Evolutionary conservation across 2,797 vertebrate genomes (phyloP).

Genomic region (Coregonus ussuriensis): DNA sequence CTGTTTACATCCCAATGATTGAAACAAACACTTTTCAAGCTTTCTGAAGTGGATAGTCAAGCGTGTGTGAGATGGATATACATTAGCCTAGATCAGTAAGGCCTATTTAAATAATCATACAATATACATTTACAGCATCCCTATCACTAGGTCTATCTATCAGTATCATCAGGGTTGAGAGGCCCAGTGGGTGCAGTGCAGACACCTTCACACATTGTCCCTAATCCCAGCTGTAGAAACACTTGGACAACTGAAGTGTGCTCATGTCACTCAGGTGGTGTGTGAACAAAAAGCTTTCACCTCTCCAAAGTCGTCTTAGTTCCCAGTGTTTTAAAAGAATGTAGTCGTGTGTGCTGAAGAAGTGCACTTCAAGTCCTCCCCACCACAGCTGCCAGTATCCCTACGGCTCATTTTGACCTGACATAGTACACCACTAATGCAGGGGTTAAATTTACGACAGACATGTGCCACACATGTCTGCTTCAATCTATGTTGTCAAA

Average conservation of each 20-base stretch:
- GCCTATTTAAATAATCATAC: background rate
- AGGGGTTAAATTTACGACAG: constrained; percentile 46
- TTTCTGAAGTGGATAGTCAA: background rate
- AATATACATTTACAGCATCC: background rate
- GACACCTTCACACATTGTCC: background rate
- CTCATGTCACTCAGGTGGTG: background rate
- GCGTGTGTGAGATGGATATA: background rate
- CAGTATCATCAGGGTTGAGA: background rate
- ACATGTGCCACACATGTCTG: constrained; percentile 30
- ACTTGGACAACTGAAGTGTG: background rate
- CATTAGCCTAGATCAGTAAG: background rate
- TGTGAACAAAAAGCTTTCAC: background rate
- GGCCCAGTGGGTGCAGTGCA: background rate
- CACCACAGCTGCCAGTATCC: constrained; percentile 56
- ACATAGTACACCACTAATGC: constrained; percentile 42
- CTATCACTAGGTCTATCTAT: background rate
- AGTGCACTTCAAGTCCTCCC: background rate
- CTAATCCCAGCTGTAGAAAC: background rate
- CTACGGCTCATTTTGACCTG: constrained; percentile 33
- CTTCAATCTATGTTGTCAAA: constrained; percentile 11
- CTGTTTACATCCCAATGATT: background rate
- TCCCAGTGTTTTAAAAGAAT: background rate
- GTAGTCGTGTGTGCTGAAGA: background rate
- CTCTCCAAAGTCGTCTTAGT: background rate
- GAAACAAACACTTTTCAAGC: background rate